These are phyloP conservation scores for Danionella dracula DNA, from an alignment of 2,797 vertebrate genomes.

Conservation along the genomic window DNA sequence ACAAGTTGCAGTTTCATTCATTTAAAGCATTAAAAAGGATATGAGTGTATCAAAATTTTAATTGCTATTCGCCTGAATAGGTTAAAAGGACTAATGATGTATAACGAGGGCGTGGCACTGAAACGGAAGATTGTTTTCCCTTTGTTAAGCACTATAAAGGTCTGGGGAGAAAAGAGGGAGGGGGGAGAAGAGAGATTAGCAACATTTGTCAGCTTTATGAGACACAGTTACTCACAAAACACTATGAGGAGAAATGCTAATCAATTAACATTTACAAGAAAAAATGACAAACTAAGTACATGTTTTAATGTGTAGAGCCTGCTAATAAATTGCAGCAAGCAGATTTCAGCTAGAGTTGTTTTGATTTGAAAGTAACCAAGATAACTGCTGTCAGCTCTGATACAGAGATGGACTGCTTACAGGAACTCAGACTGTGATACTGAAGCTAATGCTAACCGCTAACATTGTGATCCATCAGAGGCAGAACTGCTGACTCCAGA, in stretches of 20 bases:
- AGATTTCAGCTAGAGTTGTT: no score
- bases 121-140: conserved; percentile 99
- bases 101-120: conserved; percentile 97
- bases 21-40: conserved; percentile 81
- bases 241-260: not conserved
- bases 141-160: conserved; percentile 99
- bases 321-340: no score
- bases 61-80: conserved; percentile 96
- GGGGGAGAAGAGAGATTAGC: not conserved
- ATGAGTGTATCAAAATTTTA: conserved; percentile 99
- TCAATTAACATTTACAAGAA: no score
- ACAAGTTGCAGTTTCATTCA: not conserved
- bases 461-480: conserved; percentile 72
- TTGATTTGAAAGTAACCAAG: conserved; percentile 40
- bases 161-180: conserved; percentile 74
- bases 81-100: conserved; percentile 99
- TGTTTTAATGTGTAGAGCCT: no score
- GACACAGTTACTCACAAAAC: not conserved
- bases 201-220: not conserved
- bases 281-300: no score
- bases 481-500: conserved; percentile 70
- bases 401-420: conserved; percentile 33
- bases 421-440: conserved; percentile 39
- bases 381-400: conserved; percentile 57
- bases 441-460: conserved; percentile 41